Evolutionary conservation across 2,797 vertebrate species (phyloP), one percentile per base, ranked within the genome.

Genomic region (Pseudochirops cupreus): DNA sequence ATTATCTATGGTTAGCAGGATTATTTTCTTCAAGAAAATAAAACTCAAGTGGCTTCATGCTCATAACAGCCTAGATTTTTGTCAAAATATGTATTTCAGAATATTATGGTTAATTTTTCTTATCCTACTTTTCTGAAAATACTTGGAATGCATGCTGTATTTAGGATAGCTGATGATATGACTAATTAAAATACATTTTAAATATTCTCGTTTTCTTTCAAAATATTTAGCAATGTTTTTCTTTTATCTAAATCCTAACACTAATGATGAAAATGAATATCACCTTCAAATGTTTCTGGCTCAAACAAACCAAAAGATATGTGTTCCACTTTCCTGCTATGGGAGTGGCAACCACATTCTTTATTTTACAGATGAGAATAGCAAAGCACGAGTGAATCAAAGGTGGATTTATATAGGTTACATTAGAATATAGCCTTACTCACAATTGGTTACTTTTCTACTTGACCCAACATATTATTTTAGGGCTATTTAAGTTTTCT

Each of bases 141-240:
- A 10, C 9, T 82, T 46, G 1, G n/a, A 46, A 10, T 24, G n/a
- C 4, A 82, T 82, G 46, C 3, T 46, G 21, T 82, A 46, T 0
- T 46, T 82, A 46, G 10, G 12, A 82, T 46, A 24, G 74, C 21
- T 46, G n/a, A 74, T 74, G 62, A 46, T 46, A 82, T 46, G 39
- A 82, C 21, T 21, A 46, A 82, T 82, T 82, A 82, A 82, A 74
- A 46, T 46, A 46, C 9, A 82, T 82, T 46, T 46, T 24, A 82
- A 82, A 24, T 82, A 82, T 46, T 82, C 74, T 7, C 10, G 12
- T 91, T 94, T 94, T 95, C 33, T 62, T 94, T 91, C 74, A 92
- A 21, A 93, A 74, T 91, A 92, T 93, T 94, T 33, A 92, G 46
- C 55, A 96, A n/a, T 46, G 53, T 92, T 16, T 92, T 93, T 93